Evolutionary conservation across 2,888 invertebrate species (phyloP), one percentile per base, ranked within the genome.

Genomic region (Lomographa bimaculata): DNA sequence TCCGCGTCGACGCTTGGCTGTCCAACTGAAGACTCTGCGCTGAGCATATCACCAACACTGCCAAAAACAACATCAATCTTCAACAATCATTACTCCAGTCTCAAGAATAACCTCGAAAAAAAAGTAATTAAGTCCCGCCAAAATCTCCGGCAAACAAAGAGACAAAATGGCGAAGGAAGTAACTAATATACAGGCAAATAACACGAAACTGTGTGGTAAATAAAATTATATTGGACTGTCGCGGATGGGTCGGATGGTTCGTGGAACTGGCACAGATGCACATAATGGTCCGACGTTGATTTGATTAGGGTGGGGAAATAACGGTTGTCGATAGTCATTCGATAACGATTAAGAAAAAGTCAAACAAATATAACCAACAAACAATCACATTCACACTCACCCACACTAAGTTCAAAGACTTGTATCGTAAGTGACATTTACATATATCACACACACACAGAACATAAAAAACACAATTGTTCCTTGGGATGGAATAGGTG

Each of bases 1-100:
- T 91, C 54, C 91, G 80, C 4, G 92, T 92, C 11, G 92, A 91
- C 23, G 91, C 90, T 64, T 91, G 89, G 49, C 89, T 91, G 64
- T 91, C 90, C 60, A 92, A 66, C 72, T 92, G 91, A 10, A 92
- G 70, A 41, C 86, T 66, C 52, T 83, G 75, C 56, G 70, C 86
- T 50, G 82, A 78, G 60, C 81, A 82, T 50, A 87, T 62, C 76
- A 87, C 76, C 70, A 86, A 50, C 59, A 86, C 89, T 89, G 77
- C 63, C 61, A 78, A 62, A 46, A 71, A 57, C 70, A 60, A 75
- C 52, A 52, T 46, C 36, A 44, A 44, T 29, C 68, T 64, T 68
- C 73, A 81, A 72, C 65, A 59, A 64, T 59, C 39, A 30, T 26
- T 51, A 27, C 7, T 18, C 3, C 8, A 7, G 16, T 4, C 24